Evolutionary conservation across 2,888 invertebrate species (phyloP), one percentile per base, ranked within the genome.

Genomic region (Metallyticus violacea): DNA sequence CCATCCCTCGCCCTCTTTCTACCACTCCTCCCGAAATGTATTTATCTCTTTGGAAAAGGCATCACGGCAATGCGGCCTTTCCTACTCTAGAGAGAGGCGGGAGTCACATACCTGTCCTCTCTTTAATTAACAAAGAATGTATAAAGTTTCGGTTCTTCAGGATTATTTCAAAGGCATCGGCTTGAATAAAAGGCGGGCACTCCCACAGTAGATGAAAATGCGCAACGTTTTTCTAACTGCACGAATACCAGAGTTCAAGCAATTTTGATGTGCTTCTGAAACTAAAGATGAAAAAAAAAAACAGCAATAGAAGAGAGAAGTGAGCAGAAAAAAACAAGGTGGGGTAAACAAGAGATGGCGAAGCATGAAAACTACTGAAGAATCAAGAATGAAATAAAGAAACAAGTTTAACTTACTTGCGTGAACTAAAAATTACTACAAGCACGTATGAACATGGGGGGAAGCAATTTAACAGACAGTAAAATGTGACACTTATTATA

Each of bases 11-110:
- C 85, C 85, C 82, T 26, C 82, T 26, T 85, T 30, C 86, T 83
- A 80, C 85, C 79, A 4, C 79, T n/a, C 40, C 40, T 27, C 86
- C 85, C 85, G 7, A 87, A 87, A 87, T 85, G 85, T 85, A 87
- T 87, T 85, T 87, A 85, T 87, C 85, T 87, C 87, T 87, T 85
- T 62, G 81, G 87, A 85, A 87, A 87, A 85, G 82, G 40, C 79
- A 85, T 77, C 86, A 83, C 87, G 79, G 87, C 85, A 87, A 85
- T 87, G 87, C 87, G 82, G 81, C 77, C 81, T 77, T 79, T 83
- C 29, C 22, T 27, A 28, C 2, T 22, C 1, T n/a, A 9, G n/a
- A 7, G 29, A 81, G 6, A 81, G 9, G 9, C 9, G 6, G 22
- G 15, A 27, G 9, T n/a, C 15, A 62, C 40, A 62, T 62, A 62